Percentiles rank a stretch among this genome's conserved stretches.
These are phyloP conservation scores for Anseranas semipalmata DNA, from an alignment of 2,113 vertebrate species.

Conservation along the genomic window DNA sequence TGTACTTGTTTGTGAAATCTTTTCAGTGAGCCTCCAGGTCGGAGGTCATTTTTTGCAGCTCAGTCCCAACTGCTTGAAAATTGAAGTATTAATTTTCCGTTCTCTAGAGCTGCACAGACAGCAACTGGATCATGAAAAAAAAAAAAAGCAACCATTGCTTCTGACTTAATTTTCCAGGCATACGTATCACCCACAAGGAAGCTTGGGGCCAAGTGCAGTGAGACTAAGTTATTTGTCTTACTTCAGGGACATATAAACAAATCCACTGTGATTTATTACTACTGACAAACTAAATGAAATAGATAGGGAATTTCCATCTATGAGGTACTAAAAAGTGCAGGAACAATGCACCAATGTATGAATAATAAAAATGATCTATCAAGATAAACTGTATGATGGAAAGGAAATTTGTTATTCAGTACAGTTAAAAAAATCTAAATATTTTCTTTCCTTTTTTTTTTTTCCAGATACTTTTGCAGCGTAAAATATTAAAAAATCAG, in stretches of 20 bases:
- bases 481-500: background rate
- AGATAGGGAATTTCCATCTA: constrained; percentile 37
- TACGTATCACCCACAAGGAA: background rate
- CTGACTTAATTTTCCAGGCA: constrained; percentile 34
- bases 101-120: background rate
- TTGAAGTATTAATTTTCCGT: background rate
- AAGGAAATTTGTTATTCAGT: background rate
- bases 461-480: background rate
- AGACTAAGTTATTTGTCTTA: constrained; percentile 44
- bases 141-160: background rate
- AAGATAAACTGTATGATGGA: background rate
- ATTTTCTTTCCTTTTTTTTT: background rate
- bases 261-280: constrained; percentile 44
- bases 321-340: background rate
- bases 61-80: background rate
- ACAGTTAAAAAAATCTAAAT: background rate
- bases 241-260: constrained; percentile 28
- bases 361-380: constrained; percentile 29
- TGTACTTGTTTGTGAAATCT: background rate
- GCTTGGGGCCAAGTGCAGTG: background rate
- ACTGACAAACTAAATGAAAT: constrained; percentile 52
- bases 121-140: background rate
- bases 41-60: background rate
- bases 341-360: background rate
- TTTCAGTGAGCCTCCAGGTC: background rate